Evolutionary conservation across 2,113 vertebrate species (phyloP).

Genomic region (Cranoglanis bouderius): DNA sequence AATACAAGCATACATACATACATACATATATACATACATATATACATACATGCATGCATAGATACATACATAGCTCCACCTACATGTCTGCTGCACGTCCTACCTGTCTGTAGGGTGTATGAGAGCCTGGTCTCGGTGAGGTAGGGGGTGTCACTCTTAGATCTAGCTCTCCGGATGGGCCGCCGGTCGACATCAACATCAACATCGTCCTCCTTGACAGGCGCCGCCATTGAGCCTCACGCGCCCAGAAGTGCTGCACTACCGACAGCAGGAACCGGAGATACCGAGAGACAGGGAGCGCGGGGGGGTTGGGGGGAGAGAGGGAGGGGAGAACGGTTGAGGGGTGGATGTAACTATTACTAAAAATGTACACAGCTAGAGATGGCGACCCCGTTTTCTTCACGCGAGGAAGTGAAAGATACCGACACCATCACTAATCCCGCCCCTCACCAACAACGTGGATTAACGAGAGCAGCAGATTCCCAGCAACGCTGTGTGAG

Average conservation of each 20-base stretch:
- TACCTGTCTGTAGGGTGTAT: slow-evolving; percentile 93
- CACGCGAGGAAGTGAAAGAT: slow-evolving; percentile 8
- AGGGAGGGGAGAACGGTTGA: not conserved
- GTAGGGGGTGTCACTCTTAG: slow-evolving; percentile 98
- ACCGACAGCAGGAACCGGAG: slow-evolving; percentile 8
- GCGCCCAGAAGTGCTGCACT: slow-evolving; percentile 24
- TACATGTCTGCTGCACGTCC: slow-evolving; percentile 49
- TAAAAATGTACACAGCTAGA: not conserved
- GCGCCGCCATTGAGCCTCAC: slow-evolving; percentile 82
- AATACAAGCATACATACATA: not conserved
- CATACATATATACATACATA: not conserved
- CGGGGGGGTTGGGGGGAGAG: not conserved
- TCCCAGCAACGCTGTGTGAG: not conserved
- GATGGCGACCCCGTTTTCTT: not conserved
- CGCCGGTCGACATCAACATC: slow-evolving; percentile 80
- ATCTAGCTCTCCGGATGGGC: slow-evolving; percentile 92
- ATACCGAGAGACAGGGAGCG: not conserved
- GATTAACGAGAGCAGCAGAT: not conserved
- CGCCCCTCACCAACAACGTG: not conserved
- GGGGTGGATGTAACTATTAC: not conserved
- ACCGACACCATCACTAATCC: not conserved
- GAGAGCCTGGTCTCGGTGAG: slow-evolving; percentile 94
- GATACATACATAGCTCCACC: not conserved
- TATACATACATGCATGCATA: not conserved
- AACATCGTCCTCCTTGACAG: slow-evolving; percentile 83